phyloP scores from a whole-genome alignment of 2,888 invertebrate genomes.

The Morinoia aosen region DNA sequence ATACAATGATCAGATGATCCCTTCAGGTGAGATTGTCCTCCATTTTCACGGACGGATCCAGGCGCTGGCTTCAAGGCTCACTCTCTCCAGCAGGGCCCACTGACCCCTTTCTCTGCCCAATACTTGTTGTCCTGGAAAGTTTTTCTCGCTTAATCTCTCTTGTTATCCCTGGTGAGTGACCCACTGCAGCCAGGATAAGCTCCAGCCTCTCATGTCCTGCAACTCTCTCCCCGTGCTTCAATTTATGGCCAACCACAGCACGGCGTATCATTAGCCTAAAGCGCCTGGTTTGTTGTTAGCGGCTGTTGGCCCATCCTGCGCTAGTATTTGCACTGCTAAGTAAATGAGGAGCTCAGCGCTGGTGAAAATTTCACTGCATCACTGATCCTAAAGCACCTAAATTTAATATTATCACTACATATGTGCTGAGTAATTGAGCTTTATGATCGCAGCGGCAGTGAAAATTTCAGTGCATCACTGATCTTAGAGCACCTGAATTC shows the following conservation, averaged over 20 bases:
- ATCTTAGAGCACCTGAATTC: too few relatives aligned
- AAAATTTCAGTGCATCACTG: too few relatives aligned
- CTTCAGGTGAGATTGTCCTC: neutral
- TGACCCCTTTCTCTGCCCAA: neutral
- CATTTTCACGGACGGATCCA: conserved; percentile 3
- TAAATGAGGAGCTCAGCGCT: neutral
- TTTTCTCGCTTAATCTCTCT: conserved; percentile 43
- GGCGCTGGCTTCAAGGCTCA: neutral
- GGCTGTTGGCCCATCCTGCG: neutral
- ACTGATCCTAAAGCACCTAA: too few relatives aligned
- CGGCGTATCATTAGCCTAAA: neutral
- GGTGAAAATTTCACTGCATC: too few relatives aligned
- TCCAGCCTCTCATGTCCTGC: conserved; percentile 15
- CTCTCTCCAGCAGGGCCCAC: neutral
- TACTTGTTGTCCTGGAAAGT: conserved; percentile 45
- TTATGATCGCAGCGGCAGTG: too few relatives aligned
- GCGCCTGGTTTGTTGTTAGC: neutral
- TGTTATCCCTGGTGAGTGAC: conserved; percentile 39
- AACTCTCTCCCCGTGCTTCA: neutral
- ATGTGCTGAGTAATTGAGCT: neutral
- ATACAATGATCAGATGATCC: neutral
- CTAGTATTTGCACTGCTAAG: neutral
- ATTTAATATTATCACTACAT: too few relatives aligned
- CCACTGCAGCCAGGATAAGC: conserved; percentile 36
- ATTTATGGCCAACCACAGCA: neutral